Evolutionary conservation across 92 coral and sea anemone species (phyloP).

Genomic region (Bergia sp.): DNA sequence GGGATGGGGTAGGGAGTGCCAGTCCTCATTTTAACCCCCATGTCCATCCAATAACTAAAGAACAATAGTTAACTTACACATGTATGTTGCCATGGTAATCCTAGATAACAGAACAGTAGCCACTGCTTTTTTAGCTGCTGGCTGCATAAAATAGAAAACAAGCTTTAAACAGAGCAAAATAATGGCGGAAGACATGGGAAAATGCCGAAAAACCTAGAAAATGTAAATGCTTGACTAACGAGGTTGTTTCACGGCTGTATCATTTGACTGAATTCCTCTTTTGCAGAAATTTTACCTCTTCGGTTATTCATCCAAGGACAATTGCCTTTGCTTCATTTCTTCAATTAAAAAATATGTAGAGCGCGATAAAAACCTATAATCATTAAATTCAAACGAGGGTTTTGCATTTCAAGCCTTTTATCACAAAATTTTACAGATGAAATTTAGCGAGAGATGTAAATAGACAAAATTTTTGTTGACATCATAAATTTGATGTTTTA

Average conservation of each 20-base stretch:
- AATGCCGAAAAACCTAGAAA: neutral
- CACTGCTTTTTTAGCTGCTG: conserved; percentile 44
- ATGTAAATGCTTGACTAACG: neutral
- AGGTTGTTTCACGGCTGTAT: neutral
- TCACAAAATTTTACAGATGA: no score
- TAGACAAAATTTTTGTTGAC: no score
- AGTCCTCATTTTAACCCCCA: neutral
- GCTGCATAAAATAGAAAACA: conserved; percentile 32
- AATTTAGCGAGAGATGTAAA: no score
- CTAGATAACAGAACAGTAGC: conserved; percentile 44
- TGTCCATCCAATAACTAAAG: neutral
- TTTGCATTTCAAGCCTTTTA: no score
- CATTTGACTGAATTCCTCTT: neutral
- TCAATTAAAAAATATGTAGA: no score
- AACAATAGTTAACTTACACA: conserved; percentile 29
- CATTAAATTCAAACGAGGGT: no score
- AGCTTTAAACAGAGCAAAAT: neutral
- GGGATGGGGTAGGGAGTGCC: neutral
- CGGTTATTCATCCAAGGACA: no score
- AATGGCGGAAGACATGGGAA: conserved; percentile 35
- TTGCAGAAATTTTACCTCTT: neutral
- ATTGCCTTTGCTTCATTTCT: no score
- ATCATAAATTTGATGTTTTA: no score
- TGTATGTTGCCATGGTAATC: conserved; percentile 46
- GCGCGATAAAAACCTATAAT: no score